A percentile compares a stretch with the other conserved stretches of the same genome.
Conservation (phyloP, 2,113 vertebrate species). For the Silurus glanis region DNA sequence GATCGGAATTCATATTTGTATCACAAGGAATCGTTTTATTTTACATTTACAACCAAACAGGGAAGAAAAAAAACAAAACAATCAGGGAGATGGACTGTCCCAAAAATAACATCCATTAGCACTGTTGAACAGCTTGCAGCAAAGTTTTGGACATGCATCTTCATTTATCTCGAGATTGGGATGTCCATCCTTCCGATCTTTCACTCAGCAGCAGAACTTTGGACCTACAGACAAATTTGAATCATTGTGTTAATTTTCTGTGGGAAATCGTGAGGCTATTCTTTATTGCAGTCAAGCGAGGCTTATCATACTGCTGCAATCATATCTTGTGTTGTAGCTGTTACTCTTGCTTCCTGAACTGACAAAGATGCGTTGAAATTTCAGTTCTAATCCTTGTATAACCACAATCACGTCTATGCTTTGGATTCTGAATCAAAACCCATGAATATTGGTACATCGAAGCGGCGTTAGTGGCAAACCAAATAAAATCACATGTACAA, state of each 20-base stretch:
- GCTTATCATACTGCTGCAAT: not conserved
- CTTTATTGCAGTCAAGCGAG: not conserved
- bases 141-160: not conserved
- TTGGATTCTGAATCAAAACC: not conserved
- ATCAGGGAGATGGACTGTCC: not conserved
- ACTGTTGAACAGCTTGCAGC: not conserved
- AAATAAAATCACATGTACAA: not conserved
- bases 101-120: not conserved
- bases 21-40: not conserved
- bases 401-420: not conserved
- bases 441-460: not conserved
- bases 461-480: not conserved
- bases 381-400: not conserved
- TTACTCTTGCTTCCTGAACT: not conserved
- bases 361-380: not conserved
- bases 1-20: not conserved
- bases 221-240: not conserved
- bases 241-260: not conserved
- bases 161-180: not conserved
- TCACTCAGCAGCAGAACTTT: not conserved
- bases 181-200: not conserved
- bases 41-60: slow-evolving; percentile 9
- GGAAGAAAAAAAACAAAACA: not conserved
- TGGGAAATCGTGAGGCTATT: not conserved
- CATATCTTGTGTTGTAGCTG: not conserved